Evolutionary conservation across 2,113 vertebrate genomes (phyloP).

Genomic region (Pampusana beccarii): DNA sequence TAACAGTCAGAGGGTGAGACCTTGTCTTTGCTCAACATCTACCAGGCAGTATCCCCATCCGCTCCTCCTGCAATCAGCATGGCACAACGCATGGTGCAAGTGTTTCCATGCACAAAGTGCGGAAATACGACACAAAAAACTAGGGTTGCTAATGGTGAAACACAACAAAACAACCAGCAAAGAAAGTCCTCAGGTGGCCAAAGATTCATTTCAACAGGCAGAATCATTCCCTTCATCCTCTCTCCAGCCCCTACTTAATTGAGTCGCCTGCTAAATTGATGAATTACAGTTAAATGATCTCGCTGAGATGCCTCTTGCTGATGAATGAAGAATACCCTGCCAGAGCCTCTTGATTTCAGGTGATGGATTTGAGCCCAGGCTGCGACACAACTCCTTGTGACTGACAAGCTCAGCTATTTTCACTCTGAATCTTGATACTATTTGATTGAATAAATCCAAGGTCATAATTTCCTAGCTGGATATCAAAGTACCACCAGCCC

Average conservation of each 20-base stretch:
- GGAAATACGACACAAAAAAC: accelerated
- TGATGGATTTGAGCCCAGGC: conserved; percentile 47
- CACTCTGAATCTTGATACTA: conserved; percentile 39
- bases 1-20: background rate
- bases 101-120: background rate
- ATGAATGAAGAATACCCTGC: conserved; percentile 35
- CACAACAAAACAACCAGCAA: background rate
- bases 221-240: background rate
- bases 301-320: conserved; percentile 8
- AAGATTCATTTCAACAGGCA: background rate
- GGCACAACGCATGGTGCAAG: background rate
- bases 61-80: accelerated
- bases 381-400: conserved; percentile 15
- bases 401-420: conserved; percentile 38
- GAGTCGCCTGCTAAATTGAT: conserved; percentile 15
- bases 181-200: background rate
- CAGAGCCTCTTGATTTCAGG: conserved; percentile 7
- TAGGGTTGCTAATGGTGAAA: accelerated
- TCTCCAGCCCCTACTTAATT: conserved; percentile 16
- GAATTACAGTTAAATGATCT: conserved; percentile 49
- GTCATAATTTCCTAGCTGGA: conserved; percentile 33
- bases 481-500: background rate
- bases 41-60: accelerated
- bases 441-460: conserved; percentile 39
- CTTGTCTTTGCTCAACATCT: background rate